A percentile compares a stretch with the other conserved stretches of the same genome.
phyloP scores from a whole-genome alignment of 1,140 invertebrate species.

The Macrobrachium nipponense region DNA sequence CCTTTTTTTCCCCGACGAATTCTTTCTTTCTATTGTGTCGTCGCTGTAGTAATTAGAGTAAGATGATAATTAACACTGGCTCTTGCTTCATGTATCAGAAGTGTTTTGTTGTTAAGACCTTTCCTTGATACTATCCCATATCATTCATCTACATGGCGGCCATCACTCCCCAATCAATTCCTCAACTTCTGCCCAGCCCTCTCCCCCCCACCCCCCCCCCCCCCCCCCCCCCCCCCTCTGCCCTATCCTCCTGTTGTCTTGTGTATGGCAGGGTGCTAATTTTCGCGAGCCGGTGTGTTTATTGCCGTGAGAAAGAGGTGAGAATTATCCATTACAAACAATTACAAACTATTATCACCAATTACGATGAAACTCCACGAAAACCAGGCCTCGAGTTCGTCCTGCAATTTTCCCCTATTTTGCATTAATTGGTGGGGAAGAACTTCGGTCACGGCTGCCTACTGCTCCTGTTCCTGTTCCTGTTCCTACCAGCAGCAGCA shows the following conservation, averaged over 20 bases:
- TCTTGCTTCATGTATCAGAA: too few species aligned
- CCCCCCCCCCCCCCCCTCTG: not conserved
- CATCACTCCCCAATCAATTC: not conserved
- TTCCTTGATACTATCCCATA: not conserved
- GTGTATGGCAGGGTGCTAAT: not conserved
- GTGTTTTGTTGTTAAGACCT: not conserved
- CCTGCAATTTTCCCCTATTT: slow-evolving; percentile 27
- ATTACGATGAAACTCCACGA: slow-evolving; percentile 31
- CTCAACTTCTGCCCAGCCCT: too few species aligned
- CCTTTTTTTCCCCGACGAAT: too few species aligned
- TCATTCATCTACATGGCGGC: too few species aligned
- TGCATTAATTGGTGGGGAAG: slow-evolving; percentile 12
- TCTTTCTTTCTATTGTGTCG: too few species aligned
- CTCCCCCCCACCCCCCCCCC: too few species aligned
- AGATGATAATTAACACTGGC: too few species aligned
- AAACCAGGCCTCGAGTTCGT: slow-evolving; percentile 30
- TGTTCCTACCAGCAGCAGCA: too few species aligned
- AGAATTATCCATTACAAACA: slow-evolving; percentile 35
- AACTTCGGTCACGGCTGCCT: slow-evolving; percentile 1
- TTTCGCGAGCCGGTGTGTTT: slow-evolving; percentile 14
- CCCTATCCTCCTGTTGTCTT: not conserved
- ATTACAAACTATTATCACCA: slow-evolving; percentile 33
- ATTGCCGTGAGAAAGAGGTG: slow-evolving; percentile 14
- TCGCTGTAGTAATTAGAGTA: too few species aligned
- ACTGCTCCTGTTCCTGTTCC: not conserved